Conservation (phyloP, 1,140 invertebrate genomes). For the Euwallacea fornicatus region DNA sequence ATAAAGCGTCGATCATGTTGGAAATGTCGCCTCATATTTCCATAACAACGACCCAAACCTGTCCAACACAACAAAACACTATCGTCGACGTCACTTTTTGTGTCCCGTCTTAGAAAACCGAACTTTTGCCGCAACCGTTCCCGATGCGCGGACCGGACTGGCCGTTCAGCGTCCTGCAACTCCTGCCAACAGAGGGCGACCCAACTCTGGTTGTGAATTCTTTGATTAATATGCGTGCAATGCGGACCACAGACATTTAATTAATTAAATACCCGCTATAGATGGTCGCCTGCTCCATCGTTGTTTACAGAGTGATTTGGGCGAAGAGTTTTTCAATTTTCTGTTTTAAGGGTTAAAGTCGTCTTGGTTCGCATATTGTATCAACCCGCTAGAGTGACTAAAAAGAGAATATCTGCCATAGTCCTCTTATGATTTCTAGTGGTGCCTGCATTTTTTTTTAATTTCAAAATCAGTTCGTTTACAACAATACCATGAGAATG, state of each 20-base stretch:
- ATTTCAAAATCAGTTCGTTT: no score
- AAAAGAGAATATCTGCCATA: background rate
- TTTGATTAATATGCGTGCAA: constrained; percentile 9
- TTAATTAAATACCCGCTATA: background rate
- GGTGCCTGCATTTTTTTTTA: no score
- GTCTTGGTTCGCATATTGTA: background rate
- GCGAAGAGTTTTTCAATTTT: background rate
- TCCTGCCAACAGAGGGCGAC: background rate
- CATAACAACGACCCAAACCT: constrained; percentile 10
- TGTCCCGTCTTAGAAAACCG: background rate
- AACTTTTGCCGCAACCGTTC: constrained; percentile 21
- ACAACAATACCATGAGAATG: no score
- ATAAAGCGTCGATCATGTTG: background rate
- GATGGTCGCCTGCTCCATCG: background rate
- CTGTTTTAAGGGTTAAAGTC: background rate
- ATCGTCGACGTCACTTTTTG: background rate
- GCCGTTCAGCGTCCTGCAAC: background rate
- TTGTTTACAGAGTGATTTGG: background rate
- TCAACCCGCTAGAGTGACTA: background rate
- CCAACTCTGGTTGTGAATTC: background rate
- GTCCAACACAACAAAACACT: constrained; percentile 1
- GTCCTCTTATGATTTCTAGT: background rate
- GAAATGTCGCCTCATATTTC: constrained; percentile 1
- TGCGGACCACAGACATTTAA: constrained; percentile 7
- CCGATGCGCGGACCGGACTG: constrained; percentile 22